A percentile compares a stretch with the other conserved stretches of the same genome.
These are phyloP conservation scores for Ailuropoda melanoleuca DNA, from an alignment of 2,113 vertebrate species.

Conservation along the genomic window DNA sequence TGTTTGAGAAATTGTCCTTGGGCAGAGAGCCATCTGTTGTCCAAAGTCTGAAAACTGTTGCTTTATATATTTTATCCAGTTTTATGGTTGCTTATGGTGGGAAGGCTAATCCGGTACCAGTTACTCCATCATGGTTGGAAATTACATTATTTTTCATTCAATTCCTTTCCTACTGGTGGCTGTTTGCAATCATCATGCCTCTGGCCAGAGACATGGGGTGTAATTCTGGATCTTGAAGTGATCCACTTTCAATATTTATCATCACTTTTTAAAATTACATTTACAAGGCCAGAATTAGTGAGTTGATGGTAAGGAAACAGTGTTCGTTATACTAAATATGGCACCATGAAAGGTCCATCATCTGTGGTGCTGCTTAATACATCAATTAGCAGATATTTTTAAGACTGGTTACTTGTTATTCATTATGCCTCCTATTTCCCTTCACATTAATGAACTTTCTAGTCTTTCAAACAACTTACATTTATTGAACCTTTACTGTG, in stretches of 20 bases:
- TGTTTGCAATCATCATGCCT: background rate
- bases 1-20: background rate
- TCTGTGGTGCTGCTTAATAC: slow-evolving; percentile 14
- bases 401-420: background rate
- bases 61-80: background rate
- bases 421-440: background rate
- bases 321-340: slow-evolving; percentile 21
- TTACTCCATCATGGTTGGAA: background rate
- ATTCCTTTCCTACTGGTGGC: background rate
- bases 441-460: background rate
- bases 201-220: background rate
- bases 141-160: background rate
- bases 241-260: background rate
- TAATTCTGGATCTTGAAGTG: background rate
- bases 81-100: background rate
- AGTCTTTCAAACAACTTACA: slow-evolving; percentile 24
- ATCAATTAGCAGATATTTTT: background rate
- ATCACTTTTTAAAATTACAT: slow-evolving; percentile 26
- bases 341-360: background rate
- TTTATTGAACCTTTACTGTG: background rate
- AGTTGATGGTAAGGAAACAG: background rate
- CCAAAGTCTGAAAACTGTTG: background rate
- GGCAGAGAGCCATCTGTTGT: background rate
- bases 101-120: background rate
- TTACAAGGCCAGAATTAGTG: background rate